Percentiles rank a stretch among this genome's conserved stretches.
These are phyloP conservation scores for Chiridota heheva DNA, from an alignment of 35 echinoderm and acorn worm genomes.

Conservation along the genomic window DNA sequence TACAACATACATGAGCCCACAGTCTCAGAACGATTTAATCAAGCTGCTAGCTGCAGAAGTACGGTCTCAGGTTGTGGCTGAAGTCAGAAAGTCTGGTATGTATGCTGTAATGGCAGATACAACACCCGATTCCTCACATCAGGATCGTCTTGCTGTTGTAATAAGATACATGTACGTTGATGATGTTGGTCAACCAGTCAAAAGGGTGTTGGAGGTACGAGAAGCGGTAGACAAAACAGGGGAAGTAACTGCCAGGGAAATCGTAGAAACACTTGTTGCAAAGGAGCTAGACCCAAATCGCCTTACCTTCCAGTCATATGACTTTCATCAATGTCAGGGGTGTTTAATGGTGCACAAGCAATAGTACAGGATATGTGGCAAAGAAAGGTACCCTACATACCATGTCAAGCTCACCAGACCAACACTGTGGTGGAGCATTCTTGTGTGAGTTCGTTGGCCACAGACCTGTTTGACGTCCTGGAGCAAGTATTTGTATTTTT, in stretches of 20 bases:
- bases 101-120: conserved; percentile 30
- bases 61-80: conserved; percentile 10
- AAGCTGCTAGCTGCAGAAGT: neutral
- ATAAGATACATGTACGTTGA: conserved; percentile 17
- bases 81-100: conserved; percentile 11
- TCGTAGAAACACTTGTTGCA: neutral
- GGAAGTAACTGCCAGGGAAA: neutral
- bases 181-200: neutral
- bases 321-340: conserved; percentile 18
- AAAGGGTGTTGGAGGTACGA: neutral
- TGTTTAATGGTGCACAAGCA: neutral
- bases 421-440: conserved; percentile 14
- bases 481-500: conserved; percentile 31
- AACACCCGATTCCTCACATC: conserved; percentile 22
- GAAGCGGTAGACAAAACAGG: conserved; percentile 16
- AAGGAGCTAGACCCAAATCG: neutral
- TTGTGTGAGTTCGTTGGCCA: neutral
- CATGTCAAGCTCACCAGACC: neutral
- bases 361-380: neutral
- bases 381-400: neutral
- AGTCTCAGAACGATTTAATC: conserved; percentile 38
- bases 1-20: conserved; percentile 16
- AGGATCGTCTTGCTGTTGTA: neutral
- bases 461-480: conserved; percentile 5
- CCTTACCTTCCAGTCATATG: conserved; percentile 14